Evolutionary conservation across 2,888 invertebrate genomes (phyloP).

Genomic region (Neocrepidodera transversa): DNA sequence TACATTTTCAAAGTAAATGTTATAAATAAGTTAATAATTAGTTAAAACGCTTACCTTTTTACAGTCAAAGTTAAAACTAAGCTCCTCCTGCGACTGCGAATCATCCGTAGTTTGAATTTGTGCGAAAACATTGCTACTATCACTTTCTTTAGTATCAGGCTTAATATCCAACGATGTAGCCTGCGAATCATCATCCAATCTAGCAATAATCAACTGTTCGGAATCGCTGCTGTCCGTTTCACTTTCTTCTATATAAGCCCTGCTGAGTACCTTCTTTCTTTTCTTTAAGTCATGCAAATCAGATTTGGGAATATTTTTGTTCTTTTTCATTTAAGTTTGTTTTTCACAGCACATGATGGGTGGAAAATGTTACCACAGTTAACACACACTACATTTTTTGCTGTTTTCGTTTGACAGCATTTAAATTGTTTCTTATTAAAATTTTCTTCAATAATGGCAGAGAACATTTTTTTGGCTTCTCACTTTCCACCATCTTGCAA

Average conservation of each 20-base stretch:
- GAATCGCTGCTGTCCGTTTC: slow-evolving; percentile 72
- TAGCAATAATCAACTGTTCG: slow-evolving; percentile 68
- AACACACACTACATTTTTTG: slow-evolving; percentile 18
- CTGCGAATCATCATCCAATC: slow-evolving; percentile 56
- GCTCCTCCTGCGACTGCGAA: slow-evolving; percentile 49
- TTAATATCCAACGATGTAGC: slow-evolving; percentile 45
- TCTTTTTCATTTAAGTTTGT: slow-evolving; percentile 1
- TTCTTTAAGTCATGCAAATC: slow-evolving; percentile 47
- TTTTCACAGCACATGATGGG: slow-evolving; percentile 10
- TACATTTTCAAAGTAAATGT: too few species aligned
- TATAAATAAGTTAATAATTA: not conserved
- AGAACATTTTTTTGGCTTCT: slow-evolving; percentile 7
- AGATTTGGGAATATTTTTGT: not conserved
- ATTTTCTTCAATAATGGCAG: slow-evolving; percentile 3
- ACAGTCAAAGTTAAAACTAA: slow-evolving; percentile 54
- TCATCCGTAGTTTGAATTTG: slow-evolving; percentile 49
- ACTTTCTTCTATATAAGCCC: slow-evolving; percentile 65
- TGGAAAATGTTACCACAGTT: slow-evolving; percentile 12
- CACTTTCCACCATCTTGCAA: slow-evolving; percentile 16
- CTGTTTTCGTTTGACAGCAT: slow-evolving; percentile 19
- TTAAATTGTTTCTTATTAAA: slow-evolving; percentile 12
- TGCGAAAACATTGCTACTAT: slow-evolving; percentile 47
- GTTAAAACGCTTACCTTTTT: slow-evolving; percentile 28
- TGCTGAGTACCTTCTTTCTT: slow-evolving; percentile 55
- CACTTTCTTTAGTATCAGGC: slow-evolving; percentile 50